A percentile compares a stretch with the other conserved stretches of the same genome.
phyloP scores from a whole-genome alignment of 2,888 invertebrate species.

The Oscheius sp. region DNA sequence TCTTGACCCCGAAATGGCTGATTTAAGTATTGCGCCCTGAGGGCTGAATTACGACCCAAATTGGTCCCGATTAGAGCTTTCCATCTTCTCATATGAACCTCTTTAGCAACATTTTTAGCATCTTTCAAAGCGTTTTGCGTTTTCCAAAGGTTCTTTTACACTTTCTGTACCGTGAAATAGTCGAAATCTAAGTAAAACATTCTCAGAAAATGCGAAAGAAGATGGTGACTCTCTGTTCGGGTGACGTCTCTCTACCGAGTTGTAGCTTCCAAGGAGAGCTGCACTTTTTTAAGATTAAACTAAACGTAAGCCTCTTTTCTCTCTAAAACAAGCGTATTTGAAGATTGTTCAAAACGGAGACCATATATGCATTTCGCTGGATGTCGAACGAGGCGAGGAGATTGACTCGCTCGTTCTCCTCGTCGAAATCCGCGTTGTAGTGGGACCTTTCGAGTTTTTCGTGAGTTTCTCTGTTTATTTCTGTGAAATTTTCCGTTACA shows the following conservation, averaged over 20 bases:
- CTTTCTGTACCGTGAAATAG: neutral
- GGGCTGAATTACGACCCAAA: no score
- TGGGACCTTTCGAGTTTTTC: constrained; percentile 14
- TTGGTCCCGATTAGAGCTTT: no score
- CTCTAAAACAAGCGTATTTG: neutral
- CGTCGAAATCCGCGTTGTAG: neutral
- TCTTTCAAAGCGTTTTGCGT: no score
- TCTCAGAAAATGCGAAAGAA: neutral
- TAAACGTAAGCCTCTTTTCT: neutral
- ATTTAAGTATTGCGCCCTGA: no score
- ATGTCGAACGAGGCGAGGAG: constrained; percentile 13
- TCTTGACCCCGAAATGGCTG: no score
- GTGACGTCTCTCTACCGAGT: constrained; percentile 8
- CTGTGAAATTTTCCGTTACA: neutral
- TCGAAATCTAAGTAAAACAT: no score
- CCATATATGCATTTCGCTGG: constrained; percentile 7
- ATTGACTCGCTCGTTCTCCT: constrained; percentile 6
- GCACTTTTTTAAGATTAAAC: constrained; percentile 20
- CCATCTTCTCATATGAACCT: no score
- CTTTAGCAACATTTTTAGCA: no score
- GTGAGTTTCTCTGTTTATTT: neutral
- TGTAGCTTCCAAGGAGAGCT: constrained; percentile 25
- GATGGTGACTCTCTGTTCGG: constrained; percentile 1
- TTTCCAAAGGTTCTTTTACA: no score
- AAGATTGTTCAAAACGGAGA: constrained; percentile 19